Conservation (phyloP, 2,888 invertebrate genomes). For the Tipula helvola region DNA sequence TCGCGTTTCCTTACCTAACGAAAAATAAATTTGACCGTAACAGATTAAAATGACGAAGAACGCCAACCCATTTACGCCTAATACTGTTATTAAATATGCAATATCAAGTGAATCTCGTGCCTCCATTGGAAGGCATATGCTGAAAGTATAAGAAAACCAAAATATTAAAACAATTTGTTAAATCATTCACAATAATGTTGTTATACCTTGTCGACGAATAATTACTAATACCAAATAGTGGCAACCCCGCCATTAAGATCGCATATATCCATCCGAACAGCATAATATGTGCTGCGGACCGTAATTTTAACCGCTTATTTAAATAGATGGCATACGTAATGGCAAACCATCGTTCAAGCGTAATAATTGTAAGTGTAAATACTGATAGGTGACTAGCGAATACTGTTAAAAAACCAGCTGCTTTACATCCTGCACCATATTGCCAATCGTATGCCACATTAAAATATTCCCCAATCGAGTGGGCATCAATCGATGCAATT, state of each 20-base stretch:
- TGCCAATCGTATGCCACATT: slow-evolving; percentile 89
- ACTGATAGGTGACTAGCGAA: slow-evolving; percentile 80
- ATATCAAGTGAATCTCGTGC: slow-evolving; percentile 54
- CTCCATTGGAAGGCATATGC: slow-evolving; percentile 83
- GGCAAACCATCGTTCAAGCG: slow-evolving; percentile 73
- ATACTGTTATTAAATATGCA: slow-evolving; percentile 59
- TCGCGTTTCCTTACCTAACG: slow-evolving; percentile 58
- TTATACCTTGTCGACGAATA: slow-evolving; percentile 71
- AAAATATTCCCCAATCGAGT: slow-evolving; percentile 76
- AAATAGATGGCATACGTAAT: slow-evolving; percentile 73
- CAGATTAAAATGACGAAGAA: slow-evolving; percentile 74
- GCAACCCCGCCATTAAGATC: slow-evolving; percentile 61
- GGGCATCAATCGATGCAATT: slow-evolving; percentile 70
- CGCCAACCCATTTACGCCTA: slow-evolving; percentile 65
- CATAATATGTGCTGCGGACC: slow-evolving; percentile 64
- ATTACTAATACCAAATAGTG: slow-evolving; percentile 71
- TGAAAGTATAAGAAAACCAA: slow-evolving; percentile 27
- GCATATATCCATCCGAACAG: slow-evolving; percentile 68
- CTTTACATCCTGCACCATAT: slow-evolving; percentile 66
- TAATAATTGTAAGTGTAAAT: slow-evolving; percentile 74
- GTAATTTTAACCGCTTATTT: slow-evolving; percentile 63
- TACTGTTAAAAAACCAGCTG: slow-evolving; percentile 79
- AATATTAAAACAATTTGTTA: background rate
- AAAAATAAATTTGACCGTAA: slow-evolving; percentile 75
- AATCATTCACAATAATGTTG: background rate